Conservation (phyloP, 2,797 vertebrate genomes). For the Enteromius radiatus region DNA sequence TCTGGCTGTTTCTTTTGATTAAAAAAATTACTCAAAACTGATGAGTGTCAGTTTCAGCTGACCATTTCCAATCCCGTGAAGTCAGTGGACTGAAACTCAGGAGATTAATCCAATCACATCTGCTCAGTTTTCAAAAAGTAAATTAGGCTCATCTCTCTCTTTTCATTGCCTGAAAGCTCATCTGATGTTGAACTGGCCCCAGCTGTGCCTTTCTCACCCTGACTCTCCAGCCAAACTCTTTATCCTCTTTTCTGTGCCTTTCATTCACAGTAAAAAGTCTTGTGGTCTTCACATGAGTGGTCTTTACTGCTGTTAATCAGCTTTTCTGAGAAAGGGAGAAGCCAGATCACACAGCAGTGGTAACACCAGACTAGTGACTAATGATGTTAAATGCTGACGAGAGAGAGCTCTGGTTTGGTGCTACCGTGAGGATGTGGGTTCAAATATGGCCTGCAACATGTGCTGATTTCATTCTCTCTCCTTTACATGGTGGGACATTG, state of each 20-base stretch:
- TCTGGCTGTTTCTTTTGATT: neutral
- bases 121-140: neutral
- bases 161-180: conserved; percentile 60
- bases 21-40: neutral
- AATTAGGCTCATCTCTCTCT: conserved; percentile 6
- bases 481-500: neutral
- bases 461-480: conserved; percentile 7
- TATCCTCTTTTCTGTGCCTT: neutral
- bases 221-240: conserved; percentile 7
- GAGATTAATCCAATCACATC: neutral
- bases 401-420: conserved; percentile 9
- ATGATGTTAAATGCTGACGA: conserved; percentile 39
- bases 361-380: conserved; percentile 41
- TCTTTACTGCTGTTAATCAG: conserved; percentile 46
- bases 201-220: conserved; percentile 1
- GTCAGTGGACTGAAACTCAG: neutral
- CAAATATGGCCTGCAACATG: conserved; percentile 9
- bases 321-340: conserved; percentile 46
- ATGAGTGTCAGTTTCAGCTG: neutral
- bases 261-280: conserved; percentile 31
- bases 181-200: conserved; percentile 33
- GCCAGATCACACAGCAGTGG: conserved; percentile 23
- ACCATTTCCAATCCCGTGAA: conserved; percentile 13
- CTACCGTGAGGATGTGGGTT: neutral
- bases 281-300: conserved; percentile 46